phyloP scores from a whole-genome alignment of 2,113 vertebrate genomes.

The Colius striatus region DNA sequence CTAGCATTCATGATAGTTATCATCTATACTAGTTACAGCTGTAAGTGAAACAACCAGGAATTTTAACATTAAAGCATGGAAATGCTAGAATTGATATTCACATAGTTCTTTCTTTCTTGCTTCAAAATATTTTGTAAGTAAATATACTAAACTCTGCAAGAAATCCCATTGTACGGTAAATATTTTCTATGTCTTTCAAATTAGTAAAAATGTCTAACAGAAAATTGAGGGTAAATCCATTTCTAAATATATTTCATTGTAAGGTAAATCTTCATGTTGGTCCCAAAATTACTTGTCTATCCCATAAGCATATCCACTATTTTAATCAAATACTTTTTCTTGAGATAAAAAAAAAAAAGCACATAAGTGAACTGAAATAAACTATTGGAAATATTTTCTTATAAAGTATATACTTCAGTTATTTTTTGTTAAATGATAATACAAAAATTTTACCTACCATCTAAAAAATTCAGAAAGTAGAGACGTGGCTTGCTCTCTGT shows the following conservation, averaged over 20 bases:
- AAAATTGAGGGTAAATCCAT: not conserved
- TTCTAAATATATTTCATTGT: not conserved
- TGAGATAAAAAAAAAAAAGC: not conserved
- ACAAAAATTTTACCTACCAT: slow-evolving; percentile 35
- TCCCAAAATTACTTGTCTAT: not conserved
- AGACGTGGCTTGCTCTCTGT: not conserved
- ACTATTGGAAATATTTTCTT: not conserved
- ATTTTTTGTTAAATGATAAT: not conserved
- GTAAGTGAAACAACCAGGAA: not conserved
- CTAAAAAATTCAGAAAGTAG: not conserved
- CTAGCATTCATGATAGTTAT: not conserved
- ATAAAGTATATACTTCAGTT: not conserved
- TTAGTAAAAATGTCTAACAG: not conserved
- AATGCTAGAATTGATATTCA: not conserved
- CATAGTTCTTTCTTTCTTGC: too few relatives aligned
- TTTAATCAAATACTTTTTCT: not conserved
- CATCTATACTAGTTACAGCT: not conserved
- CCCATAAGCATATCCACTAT: not conserved
- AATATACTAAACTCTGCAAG: not conserved
- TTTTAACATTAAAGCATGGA: not conserved
- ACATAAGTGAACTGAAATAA: not conserved
- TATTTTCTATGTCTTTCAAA: not conserved
- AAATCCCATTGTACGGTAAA: not conserved
- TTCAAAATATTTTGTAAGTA: too few relatives aligned
- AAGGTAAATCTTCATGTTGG: not conserved